These are phyloP conservation scores for Andricus quercusramuli DNA, from an alignment of 2,888 invertebrate species.

Conservation along the genomic window DNA sequence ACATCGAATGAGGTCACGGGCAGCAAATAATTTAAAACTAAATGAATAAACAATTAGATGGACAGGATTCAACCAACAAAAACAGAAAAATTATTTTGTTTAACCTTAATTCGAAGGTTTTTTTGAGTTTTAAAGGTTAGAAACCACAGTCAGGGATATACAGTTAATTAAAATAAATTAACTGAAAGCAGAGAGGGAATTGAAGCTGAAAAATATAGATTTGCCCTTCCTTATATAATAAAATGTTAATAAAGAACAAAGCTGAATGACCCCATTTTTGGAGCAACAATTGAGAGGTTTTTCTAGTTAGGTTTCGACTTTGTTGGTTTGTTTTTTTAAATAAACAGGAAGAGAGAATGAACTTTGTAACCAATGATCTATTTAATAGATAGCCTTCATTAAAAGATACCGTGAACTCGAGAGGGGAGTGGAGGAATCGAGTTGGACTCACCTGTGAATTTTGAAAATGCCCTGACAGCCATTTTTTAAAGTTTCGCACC, in stretches of 20 bases:
- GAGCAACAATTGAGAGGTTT: neutral
- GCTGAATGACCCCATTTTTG: conserved; percentile 45
- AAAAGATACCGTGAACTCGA: neutral
- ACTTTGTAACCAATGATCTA: conserved; percentile 30
- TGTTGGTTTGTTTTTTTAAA: neutral
- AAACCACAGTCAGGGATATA: neutral
- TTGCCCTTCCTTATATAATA: conserved; percentile 68
- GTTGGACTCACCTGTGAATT: conserved; percentile 71
- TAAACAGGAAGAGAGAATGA: conserved; percentile 6
- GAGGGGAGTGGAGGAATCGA: conserved; percentile 12
- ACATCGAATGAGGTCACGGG: conserved; percentile 61
- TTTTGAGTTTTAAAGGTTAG: neutral
- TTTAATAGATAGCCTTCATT: neutral
- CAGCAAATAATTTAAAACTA: conserved; percentile 40
- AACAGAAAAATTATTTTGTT: too few relatives aligned
- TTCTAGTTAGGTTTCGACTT: neutral
- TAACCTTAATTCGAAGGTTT: neutral
- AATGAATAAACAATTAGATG: neutral
- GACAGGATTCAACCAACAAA: too few relatives aligned
- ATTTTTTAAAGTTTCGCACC: conserved; percentile 64
- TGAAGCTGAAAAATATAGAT: neutral
- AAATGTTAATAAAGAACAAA: conserved; percentile 55
- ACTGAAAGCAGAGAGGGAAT: neutral
- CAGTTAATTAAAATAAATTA: neutral
- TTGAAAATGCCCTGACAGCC: conserved; percentile 76